Evolutionary conservation across 2,888 invertebrate species (phyloP), one percentile per base, ranked within the genome.

Genomic region (Ctena decussata): DNA sequence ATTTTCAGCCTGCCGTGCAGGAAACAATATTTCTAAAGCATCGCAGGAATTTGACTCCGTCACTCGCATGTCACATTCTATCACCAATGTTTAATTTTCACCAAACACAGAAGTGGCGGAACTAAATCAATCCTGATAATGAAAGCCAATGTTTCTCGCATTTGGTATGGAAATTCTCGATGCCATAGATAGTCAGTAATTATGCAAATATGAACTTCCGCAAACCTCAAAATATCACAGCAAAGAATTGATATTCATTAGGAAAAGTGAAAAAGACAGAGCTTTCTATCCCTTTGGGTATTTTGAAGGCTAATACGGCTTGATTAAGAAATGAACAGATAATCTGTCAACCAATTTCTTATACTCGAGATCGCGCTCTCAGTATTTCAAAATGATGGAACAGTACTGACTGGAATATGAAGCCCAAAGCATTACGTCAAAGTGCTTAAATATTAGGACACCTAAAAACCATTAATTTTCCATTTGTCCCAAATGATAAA

Each of bases 121-220:
- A 65, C 35, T 65, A 65, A 65, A 65, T 65, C 35, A 65, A 65
- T 65, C 65, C 35, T n/a, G 11, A n/a, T 65, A 65, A 65, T 65
- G 65, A 35, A 65, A 35, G 24, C 21, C 65, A 21, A 32, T 65
- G 65, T 65, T 65, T 65, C 65, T 65, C 65, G 21, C 65, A 65
- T 65, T 65, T 35, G 21, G 65, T 24, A 65, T 65, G 65, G 35
- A 65, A 35, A 65, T 65, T 35, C 65, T 65, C 21, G 3, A 27
- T 35, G 3, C 35, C 65, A 11, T 18, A 12, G 35, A 35, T 35
- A 15, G 57, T 27, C 57, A 27, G 21, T 57, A 57, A 65, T 32
- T 65, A 65, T 65, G 65, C 65, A 65, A n/a, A 65, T 65, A 65
- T 35, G 65, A 65, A 65, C 65, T 65, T 65, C 11, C 35, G 11